Evolutionary conservation across 2,888 invertebrate genomes (phyloP).

Genomic region (Philaethria dido): DNA sequence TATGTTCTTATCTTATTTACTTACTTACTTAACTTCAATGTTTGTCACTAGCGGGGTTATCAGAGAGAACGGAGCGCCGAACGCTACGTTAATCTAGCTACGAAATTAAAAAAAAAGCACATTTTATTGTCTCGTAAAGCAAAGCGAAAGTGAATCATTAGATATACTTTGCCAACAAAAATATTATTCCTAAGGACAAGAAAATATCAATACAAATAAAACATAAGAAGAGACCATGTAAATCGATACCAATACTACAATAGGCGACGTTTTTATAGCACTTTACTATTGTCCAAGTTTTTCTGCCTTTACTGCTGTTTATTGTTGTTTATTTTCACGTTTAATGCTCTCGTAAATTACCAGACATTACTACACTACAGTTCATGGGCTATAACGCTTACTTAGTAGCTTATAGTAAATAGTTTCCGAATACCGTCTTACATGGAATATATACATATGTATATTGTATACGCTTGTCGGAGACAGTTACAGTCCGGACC

Average conservation of each 20-base stretch:
- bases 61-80: no score
- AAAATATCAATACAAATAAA: not conserved
- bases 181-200: no score
- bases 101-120: no score
- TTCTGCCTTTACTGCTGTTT: constrained; percentile 35
- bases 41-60: no score
- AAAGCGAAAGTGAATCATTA: no score
- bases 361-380: constrained; percentile 27
- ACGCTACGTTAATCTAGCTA: no score
- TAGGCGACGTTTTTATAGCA: constrained; percentile 19
- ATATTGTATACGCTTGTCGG: no score
- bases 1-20: no score
- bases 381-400: constrained; percentile 30
- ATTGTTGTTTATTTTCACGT: constrained; percentile 35
- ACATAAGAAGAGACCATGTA: not conserved
- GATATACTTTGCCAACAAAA: no score
- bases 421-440: constrained; percentile 18
- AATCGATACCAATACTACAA: not conserved
- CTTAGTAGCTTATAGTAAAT: constrained; percentile 7
- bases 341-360: constrained; percentile 38
- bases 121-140: no score
- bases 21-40: no score
- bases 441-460: constrained; percentile 14
- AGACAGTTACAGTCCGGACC: no score
- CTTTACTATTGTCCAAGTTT: constrained; percentile 29